Evolutionary conservation across 1,140 invertebrate species (phyloP), one percentile per base, ranked within the genome.

Genomic region (Galendromus occidentalis): DNA sequence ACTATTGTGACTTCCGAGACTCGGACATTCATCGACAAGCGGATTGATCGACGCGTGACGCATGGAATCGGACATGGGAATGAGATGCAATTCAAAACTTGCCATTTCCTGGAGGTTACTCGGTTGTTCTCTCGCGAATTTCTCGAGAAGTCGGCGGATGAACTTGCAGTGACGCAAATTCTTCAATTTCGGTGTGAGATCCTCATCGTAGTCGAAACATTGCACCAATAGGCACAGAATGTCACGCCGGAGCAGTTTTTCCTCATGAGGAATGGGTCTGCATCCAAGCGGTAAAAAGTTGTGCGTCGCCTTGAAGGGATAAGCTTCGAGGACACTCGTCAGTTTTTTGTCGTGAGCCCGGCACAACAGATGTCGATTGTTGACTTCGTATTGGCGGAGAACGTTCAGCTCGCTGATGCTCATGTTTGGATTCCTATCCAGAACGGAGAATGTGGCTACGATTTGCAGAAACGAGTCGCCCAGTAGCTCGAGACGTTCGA

Each of bases 401-500:
- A 14, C 14, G 28, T 20, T 28, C 4, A 47, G 28, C 14, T 47
- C 45, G 28, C 18, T 47, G 18, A 28, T 47, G 18, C 28, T 28
- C 14, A 5, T 20, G 5, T 7, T 7, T 4, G 45, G 45, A 47
- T 47, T 20, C 18, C 28, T 28, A 47, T 47, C 45, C 45, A 47
- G 45, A 4, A 47, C 45, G 4, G 45, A 4, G 28, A 47, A 47
- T 14, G 45, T 47, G 28, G 45, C 28, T 5, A 47, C 45, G 7
- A 47, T 28, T 77, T 99, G 99, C 0, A 99, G 77, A 76, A 98
- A 98, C 12, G 93, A 98, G 79, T 99, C 96, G 0, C 96, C 96
- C 66, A 99, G 95, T 0, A 95, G 98, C 79, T 99, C 96, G 30
- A 98, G 74, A 4, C 96, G 78, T 76, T 99, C 96, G 47, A 98